phyloP scores from a whole-genome alignment of 2,888 invertebrate species.

The Lasioglossum morio region DNA sequence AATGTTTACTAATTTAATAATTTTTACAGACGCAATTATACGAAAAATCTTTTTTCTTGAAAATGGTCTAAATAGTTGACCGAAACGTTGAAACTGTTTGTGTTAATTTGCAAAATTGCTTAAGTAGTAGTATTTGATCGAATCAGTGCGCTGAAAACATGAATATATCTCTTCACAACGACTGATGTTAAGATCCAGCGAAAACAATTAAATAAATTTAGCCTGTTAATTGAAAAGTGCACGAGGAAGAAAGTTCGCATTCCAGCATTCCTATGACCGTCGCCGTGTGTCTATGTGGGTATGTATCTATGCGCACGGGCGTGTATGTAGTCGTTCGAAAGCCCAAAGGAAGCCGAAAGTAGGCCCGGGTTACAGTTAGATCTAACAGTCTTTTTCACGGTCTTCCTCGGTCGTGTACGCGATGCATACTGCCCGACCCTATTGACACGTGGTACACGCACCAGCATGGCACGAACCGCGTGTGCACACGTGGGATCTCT shows the following conservation, averaged over 20 bases:
- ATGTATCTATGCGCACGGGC: neutral
- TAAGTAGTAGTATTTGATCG: too few species aligned
- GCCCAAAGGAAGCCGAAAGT: slow-evolving; percentile 75
- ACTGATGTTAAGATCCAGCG: too few species aligned
- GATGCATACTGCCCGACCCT: slow-evolving; percentile 56
- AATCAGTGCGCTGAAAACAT: too few species aligned
- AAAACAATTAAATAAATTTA: neutral
- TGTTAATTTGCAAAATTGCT: too few species aligned
- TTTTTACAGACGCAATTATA: too few species aligned
- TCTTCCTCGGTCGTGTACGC: slow-evolving; percentile 46
- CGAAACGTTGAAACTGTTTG: too few species aligned
- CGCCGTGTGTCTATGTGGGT: neutral
- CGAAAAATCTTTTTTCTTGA: too few species aligned
- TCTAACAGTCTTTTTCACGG: slow-evolving; percentile 77
- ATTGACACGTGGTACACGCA: slow-evolving; percentile 50
- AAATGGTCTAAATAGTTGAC: too few species aligned
- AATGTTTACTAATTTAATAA: too few species aligned
- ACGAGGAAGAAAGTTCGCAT: neutral
- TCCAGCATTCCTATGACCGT: neutral
- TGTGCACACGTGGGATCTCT: slow-evolving; percentile 19
- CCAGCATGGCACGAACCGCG: slow-evolving; percentile 39
- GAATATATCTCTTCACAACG: too few species aligned
- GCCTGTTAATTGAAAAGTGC: neutral
- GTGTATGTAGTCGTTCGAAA: slow-evolving; percentile 54
- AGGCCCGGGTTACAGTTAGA: slow-evolving; percentile 84